phyloP scores from a whole-genome alignment of 2,113 vertebrate genomes.

The Xiphophorus hellerii region DNA sequence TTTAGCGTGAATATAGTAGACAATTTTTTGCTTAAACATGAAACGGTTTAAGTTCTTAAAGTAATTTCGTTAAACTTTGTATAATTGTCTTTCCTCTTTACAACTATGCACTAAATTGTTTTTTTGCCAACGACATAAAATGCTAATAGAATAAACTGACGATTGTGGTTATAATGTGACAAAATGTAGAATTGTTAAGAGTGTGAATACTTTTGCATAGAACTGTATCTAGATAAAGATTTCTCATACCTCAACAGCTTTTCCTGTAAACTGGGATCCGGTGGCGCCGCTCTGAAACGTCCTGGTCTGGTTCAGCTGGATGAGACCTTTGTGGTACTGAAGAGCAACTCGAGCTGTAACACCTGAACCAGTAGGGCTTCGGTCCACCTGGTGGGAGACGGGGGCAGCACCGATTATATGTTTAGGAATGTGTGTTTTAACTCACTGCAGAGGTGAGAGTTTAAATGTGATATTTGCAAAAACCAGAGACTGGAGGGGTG shows the following conservation, averaged over 20 bases:
- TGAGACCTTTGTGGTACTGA: constrained; percentile 90
- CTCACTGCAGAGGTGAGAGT: background rate
- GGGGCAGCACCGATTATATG: too few species aligned
- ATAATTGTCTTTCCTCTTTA: background rate
- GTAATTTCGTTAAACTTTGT: background rate
- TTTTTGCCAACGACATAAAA: background rate
- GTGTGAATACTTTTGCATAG: background rate
- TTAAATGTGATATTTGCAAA: background rate
- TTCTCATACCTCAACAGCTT: constrained; percentile 83
- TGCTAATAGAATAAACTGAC: background rate
- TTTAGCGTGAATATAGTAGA: too few species aligned
- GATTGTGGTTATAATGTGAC: background rate
- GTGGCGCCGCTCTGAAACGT: constrained; percentile 88
- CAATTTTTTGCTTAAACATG: too few species aligned
- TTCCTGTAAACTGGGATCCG: constrained; percentile 88
- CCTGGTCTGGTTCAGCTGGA: constrained; percentile 86
- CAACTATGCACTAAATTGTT: background rate
- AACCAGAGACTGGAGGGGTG: background rate
- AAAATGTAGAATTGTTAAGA: background rate
- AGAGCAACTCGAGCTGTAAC: constrained; percentile 94
- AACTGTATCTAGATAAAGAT: background rate
- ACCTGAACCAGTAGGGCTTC: constrained; percentile 93
- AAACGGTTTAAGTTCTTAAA: background rate
- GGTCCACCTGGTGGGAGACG: constrained; percentile 84
- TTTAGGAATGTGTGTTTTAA: too few species aligned